Percentiles rank a stretch among this genome's conserved stretches.
These are phyloP conservation scores for Cistogaster globosa DNA, from an alignment of 2,888 invertebrate species.

Conservation along the genomic window DNA sequence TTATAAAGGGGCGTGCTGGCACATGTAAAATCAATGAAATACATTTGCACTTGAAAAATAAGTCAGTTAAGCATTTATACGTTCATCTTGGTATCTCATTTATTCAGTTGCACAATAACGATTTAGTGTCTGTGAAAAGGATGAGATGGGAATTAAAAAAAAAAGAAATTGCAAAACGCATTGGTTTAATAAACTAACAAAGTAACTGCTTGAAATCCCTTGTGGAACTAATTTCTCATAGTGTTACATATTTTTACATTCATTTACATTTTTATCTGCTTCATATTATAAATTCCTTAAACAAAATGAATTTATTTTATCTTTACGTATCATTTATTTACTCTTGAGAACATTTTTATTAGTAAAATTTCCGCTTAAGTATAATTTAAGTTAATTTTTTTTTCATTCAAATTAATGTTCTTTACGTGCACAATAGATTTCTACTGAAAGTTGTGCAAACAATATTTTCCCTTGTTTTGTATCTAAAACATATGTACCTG, in stretches of 20 bases:
- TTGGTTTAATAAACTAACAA: slow-evolving; percentile 48
- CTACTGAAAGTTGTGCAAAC: no score
- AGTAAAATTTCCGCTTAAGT: no score
- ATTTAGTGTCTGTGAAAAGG: slow-evolving; percentile 10
- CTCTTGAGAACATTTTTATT: no score
- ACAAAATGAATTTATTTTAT: no score
- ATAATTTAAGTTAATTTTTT: no score
- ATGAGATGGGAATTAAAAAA: slow-evolving; percentile 27
- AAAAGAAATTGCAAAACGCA: slow-evolving; percentile 1
- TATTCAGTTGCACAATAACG: slow-evolving; percentile 32
- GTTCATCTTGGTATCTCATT: slow-evolving; percentile 22
- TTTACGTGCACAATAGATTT: no score
- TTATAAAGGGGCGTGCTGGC: slow-evolving; percentile 64
- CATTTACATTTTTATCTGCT: background rate
- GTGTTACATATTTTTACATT: background rate
- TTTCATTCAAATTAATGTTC: no score
- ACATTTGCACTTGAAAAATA: slow-evolving; percentile 51
- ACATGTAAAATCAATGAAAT: slow-evolving; percentile 57
- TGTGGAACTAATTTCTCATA: background rate
- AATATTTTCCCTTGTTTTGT: no score
- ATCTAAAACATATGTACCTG: no score
- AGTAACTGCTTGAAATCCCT: slow-evolving; percentile 1
- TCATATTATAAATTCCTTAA: no score
- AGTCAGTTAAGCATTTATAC: slow-evolving; percentile 20
- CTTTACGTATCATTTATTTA: no score